Conservation (phyloP, 2,113 vertebrate species). For the cattle (Bos taurus) region DNA sequence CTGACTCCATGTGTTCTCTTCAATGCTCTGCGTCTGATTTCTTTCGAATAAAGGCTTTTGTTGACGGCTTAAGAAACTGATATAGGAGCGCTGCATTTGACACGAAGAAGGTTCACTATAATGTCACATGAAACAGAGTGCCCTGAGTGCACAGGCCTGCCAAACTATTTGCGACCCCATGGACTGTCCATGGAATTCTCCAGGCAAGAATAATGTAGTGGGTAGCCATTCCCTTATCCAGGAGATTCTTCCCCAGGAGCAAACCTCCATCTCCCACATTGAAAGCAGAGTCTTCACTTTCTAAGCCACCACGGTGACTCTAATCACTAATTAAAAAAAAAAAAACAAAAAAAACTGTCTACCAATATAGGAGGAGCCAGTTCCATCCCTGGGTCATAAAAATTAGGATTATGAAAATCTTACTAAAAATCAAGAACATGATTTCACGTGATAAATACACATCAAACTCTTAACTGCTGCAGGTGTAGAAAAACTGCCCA, state of each 20-base stretch:
- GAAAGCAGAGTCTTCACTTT: not conserved
- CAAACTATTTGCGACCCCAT: no score
- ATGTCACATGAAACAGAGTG: no score
- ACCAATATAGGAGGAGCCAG: not conserved
- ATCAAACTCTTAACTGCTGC: not conserved
- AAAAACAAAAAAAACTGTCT: not conserved
- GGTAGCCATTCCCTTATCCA: not conserved
- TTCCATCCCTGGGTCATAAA: not conserved
- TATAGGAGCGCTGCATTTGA: no score
- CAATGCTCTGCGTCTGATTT: no score
- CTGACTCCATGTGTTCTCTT: no score
- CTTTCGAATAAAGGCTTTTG: no score
- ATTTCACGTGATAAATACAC: not conserved
- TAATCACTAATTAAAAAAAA: not conserved
- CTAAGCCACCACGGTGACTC: not conserved
- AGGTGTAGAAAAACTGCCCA: not conserved
- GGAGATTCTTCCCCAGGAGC: not conserved
- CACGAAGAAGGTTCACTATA: no score
- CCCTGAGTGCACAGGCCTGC: not conserved
- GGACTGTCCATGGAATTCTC: not conserved
- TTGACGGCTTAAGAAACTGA: no score
- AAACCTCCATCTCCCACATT: not conserved
- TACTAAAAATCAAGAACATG: no score
- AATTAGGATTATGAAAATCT: not conserved
- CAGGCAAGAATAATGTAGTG: not conserved